These are phyloP conservation scores for Mus spretus DNA, from an alignment of 2,797 vertebrate species.

Conservation along the genomic window DNA sequence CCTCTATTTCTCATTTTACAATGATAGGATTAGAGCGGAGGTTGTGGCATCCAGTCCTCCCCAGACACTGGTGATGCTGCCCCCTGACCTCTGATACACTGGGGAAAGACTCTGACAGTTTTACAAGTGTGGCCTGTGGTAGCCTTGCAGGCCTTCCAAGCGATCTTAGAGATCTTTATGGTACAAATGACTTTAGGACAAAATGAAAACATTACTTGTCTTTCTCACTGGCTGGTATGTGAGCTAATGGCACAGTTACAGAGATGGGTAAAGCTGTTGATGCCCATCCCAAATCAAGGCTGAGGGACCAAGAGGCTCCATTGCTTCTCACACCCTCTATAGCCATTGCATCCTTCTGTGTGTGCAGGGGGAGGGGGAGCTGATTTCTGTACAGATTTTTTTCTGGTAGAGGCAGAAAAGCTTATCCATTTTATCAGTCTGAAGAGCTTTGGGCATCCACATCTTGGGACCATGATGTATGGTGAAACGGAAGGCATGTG, in stretches of 20 bases:
- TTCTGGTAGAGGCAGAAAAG: background rate
- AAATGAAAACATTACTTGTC: background rate
- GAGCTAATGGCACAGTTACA: background rate
- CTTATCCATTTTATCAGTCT: background rate
- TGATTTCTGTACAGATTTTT: background rate
- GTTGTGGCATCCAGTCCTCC: background rate
- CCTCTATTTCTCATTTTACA: background rate
- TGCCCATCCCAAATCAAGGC: background rate
- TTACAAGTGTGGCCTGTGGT: background rate
- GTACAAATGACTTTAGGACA: conserved; percentile 1
- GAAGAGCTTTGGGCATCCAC: background rate
- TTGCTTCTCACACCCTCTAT: background rate
- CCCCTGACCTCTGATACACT: background rate
- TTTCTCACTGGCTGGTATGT: background rate
- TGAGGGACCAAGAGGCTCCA: background rate
- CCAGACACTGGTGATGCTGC: background rate
- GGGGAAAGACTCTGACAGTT: background rate
- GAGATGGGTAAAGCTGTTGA: background rate
- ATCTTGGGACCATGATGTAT: background rate
- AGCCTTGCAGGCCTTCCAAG: background rate
- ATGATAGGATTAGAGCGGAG: too few species aligned
- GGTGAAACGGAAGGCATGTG: accelerated
- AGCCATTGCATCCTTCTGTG: background rate
- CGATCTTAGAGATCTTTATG: background rate
- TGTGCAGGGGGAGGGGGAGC: background rate